These are phyloP conservation scores for Puffinus mauretanicus DNA, from an alignment of 2,113 vertebrate species.

Conservation along the genomic window DNA sequence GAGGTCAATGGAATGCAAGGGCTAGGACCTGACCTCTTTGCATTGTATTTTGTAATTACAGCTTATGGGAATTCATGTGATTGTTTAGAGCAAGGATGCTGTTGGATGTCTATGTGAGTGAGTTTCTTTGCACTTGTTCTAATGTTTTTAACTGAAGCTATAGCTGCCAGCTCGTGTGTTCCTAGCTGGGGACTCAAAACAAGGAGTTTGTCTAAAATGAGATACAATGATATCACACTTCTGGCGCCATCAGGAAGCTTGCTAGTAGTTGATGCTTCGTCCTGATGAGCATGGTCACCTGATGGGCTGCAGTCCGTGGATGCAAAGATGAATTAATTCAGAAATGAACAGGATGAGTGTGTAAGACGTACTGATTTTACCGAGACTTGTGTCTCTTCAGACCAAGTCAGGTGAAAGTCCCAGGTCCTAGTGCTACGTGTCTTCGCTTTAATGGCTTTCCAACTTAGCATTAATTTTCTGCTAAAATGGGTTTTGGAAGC, in stretches of 20 bases:
- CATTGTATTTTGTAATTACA: slow-evolving; percentile 5
- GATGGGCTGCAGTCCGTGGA: background rate
- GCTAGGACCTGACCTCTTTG: background rate
- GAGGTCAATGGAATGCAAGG: background rate
- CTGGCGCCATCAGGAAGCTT: background rate
- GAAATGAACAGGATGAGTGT: background rate
- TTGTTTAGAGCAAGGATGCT: background rate
- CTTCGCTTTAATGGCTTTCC: background rate
- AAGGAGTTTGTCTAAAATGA: background rate
- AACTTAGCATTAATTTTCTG: background rate
- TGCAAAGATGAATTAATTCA: background rate
- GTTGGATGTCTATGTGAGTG: background rate
- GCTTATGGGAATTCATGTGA: background rate
- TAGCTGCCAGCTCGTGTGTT: background rate
- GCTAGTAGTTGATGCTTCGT: background rate
- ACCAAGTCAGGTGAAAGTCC: background rate
- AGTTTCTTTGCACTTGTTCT: background rate
- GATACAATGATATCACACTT: background rate
- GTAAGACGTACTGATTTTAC: background rate
- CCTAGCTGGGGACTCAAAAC: background rate
- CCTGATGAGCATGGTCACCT: background rate
- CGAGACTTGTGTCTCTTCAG: background rate
- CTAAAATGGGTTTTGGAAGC: background rate
- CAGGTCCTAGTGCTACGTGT: background rate
- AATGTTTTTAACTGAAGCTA: background rate